A percentile compares a stretch with the other conserved stretches of the same genome.
These are phyloP conservation scores for Xanthorhoe spadicearia DNA, from an alignment of 2,888 invertebrate genomes.

Conservation along the genomic window DNA sequence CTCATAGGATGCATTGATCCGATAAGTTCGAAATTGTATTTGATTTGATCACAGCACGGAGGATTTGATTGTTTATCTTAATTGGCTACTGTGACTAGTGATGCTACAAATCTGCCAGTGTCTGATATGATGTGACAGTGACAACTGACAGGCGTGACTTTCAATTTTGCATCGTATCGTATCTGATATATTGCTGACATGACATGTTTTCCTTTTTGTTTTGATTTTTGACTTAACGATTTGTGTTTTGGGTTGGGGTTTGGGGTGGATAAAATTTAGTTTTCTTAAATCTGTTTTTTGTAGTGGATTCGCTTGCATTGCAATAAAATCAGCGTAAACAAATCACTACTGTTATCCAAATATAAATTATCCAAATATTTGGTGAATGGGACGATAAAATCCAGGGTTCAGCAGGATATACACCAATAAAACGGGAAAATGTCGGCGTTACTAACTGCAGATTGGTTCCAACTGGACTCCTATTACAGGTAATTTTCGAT, in stretches of 20 bases:
- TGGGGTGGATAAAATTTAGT: too few species aligned
- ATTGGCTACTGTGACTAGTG: too few species aligned
- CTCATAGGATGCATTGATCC: too few species aligned
- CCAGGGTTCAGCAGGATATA: constrained; percentile 5
- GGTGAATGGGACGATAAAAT: not conserved
- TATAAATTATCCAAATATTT: not conserved
- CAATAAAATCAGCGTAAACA: not conserved
- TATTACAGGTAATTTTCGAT: constrained; percentile 67
- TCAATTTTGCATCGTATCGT: not conserved
- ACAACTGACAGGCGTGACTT: not conserved
- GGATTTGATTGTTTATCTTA: too few species aligned
- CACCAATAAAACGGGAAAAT: constrained; percentile 52
- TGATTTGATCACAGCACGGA: too few species aligned
- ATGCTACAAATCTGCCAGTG: too few species aligned
- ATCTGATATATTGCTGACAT: not conserved
- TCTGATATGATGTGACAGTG: not conserved
- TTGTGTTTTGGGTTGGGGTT: too few species aligned
- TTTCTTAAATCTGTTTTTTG: too few species aligned
- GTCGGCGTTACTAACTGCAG: constrained; percentile 78
- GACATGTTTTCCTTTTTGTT: too few species aligned
- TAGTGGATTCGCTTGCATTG: too few species aligned
- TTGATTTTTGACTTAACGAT: too few species aligned
- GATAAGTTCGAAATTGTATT: too few species aligned
- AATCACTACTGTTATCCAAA: not conserved
- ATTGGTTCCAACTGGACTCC: constrained; percentile 79